These are phyloP conservation scores for Boloria euphrosyne DNA, from an alignment of 2,888 invertebrate genomes.

Conservation along the genomic window DNA sequence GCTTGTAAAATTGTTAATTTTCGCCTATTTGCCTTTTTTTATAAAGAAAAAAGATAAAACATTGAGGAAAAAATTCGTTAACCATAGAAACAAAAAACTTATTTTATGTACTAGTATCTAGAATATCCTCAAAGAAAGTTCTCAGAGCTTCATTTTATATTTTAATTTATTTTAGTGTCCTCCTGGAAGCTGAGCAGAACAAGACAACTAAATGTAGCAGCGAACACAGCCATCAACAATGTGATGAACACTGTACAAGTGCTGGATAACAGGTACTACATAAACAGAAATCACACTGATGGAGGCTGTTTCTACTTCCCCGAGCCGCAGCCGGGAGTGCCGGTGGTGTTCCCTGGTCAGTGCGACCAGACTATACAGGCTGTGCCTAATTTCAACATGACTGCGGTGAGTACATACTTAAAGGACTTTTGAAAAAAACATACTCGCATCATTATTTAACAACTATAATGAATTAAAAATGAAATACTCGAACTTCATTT, in stretches of 20 bases:
- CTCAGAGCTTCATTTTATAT: background rate
- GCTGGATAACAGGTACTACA: constrained; percentile 55
- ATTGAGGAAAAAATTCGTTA: no score
- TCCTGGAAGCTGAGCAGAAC: constrained; percentile 66
- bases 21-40: no score
- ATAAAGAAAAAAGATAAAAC: no score
- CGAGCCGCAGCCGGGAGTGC: constrained; percentile 50
- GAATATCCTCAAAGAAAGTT: no score
- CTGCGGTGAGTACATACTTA: constrained; percentile 41
- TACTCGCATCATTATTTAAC: no score
- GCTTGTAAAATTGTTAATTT: no score
- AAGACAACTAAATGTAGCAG: constrained; percentile 44
- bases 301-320: constrained; percentile 66
- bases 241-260: constrained; percentile 49
- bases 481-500: background rate
- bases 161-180: constrained; percentile 50
- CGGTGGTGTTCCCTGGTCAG: constrained; percentile 62
- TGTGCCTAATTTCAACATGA: constrained; percentile 52
- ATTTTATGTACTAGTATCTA: no score
- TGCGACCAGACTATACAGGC: constrained; percentile 58
- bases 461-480: no score
- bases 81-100: no score
- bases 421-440: background rate
- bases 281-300: constrained; percentile 49
- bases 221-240: constrained; percentile 30